Evolutionary conservation across 1,140 invertebrate genomes (phyloP).

Genomic region (Harlomillsia oculata): DNA sequence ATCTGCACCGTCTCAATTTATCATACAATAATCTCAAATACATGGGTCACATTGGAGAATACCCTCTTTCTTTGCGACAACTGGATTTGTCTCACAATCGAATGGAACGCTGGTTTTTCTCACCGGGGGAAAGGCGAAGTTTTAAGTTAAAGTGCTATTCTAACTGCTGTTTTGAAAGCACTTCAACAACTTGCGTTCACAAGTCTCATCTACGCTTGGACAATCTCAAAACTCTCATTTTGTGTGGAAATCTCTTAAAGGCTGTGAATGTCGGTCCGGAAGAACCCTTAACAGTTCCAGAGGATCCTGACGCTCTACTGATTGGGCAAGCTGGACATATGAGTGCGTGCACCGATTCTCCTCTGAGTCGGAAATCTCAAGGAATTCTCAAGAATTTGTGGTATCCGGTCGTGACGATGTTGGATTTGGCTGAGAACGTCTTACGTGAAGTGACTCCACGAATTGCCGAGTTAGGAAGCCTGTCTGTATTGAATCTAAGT

Average conservation of each 20-base stretch:
- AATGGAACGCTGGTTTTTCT: conserved; percentile 59
- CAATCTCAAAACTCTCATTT: conserved; percentile 65
- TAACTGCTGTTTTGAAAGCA: neutral
- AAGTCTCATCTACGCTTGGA: conserved; percentile 69
- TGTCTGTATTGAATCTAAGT: conserved; percentile 89
- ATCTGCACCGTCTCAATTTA: conserved; percentile 77
- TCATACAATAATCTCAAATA: conserved; percentile 61
- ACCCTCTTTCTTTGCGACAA: conserved; percentile 77
- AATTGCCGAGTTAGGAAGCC: conserved; percentile 72
- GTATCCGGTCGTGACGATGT: conserved; percentile 87
- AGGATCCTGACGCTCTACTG: neutral
- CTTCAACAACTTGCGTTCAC: conserved; percentile 54
- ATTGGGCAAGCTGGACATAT: neutral
- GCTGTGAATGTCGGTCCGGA: conserved; percentile 50
- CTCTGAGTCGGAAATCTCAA: neutral
- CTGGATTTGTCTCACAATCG: conserved; percentile 88
- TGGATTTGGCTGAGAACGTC: conserved; percentile 86
- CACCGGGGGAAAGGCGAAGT: conserved; percentile 5
- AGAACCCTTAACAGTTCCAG: neutral
- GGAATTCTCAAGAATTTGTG: conserved; percentile 47
- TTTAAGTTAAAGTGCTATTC: conserved; percentile 15
- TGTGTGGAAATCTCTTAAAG: conserved; percentile 73
- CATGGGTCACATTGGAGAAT: conserved; percentile 81
- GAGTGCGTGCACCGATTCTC: neutral
- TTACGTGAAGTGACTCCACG: conserved; percentile 68